These are phyloP conservation scores for Pseudoatta argentina DNA, from an alignment of 1,140 invertebrate species.

Conservation along the genomic window DNA sequence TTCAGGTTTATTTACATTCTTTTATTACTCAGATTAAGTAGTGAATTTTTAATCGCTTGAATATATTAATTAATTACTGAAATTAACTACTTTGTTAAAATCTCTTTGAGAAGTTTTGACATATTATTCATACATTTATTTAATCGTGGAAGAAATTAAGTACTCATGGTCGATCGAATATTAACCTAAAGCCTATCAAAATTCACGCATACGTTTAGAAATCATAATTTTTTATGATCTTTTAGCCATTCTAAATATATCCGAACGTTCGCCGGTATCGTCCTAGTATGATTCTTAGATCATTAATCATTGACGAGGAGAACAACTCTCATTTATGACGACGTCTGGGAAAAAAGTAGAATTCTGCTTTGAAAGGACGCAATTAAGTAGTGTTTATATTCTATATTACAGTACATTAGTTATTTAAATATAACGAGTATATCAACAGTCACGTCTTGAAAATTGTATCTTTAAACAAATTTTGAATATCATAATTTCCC, in stretches of 20 bases:
- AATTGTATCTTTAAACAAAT: not conserved
- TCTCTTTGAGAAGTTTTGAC: not conserved
- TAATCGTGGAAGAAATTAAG: not conserved
- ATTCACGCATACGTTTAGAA: not conserved
- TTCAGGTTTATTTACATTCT: not conserved
- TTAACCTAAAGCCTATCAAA: not conserved
- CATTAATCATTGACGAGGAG: constrained; percentile 11
- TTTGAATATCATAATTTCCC: too few relatives aligned
- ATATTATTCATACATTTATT: not conserved
- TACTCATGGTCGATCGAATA: not conserved
- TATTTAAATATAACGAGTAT: not conserved
- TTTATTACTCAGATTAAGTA: not conserved
- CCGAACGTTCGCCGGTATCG: not conserved
- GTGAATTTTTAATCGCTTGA: not conserved
- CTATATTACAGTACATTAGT: not conserved
- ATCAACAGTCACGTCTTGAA: not conserved
- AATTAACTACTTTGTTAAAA: not conserved
- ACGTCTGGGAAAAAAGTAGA: not conserved
- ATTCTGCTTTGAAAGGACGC: not conserved
- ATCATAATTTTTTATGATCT: not conserved
- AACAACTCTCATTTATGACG: not conserved
- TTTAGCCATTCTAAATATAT: not conserved
- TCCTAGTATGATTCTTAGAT: not conserved
- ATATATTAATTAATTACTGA: not conserved
- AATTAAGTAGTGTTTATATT: not conserved